A percentile compares a stretch with the other conserved stretches of the same genome.
These are phyloP conservation scores for Mongoloraphidia duomilia DNA, from an alignment of 2,888 invertebrate species.

Conservation along the genomic window DNA sequence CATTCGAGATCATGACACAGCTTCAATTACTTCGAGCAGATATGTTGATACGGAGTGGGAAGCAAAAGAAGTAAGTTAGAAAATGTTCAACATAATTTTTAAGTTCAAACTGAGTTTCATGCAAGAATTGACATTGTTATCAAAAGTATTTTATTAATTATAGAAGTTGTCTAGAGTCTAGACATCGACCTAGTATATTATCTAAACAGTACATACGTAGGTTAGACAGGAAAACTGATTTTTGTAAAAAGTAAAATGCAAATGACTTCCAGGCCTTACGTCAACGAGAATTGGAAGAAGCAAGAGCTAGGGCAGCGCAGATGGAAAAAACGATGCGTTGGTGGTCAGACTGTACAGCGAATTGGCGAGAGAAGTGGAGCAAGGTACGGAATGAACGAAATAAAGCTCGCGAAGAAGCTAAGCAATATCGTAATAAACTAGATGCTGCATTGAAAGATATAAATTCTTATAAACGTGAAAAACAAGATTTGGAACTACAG, in stretches of 20 bases:
- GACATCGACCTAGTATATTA: too few species aligned
- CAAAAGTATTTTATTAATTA: too few species aligned
- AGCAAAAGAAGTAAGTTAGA: constrained; percentile 49
- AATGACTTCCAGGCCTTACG: constrained; percentile 36
- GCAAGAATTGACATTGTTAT: too few species aligned
- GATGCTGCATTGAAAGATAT: constrained; percentile 67
- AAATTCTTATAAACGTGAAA: constrained; percentile 58
- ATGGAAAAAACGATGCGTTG: constrained; percentile 99
- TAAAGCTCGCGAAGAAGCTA: constrained; percentile 79
- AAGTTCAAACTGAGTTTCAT: too few species aligned
- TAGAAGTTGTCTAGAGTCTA: too few species aligned
- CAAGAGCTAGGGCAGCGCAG: constrained; percentile 83
- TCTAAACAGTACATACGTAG: too few species aligned
- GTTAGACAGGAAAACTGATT: background rate
- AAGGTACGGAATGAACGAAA: constrained; percentile 86
- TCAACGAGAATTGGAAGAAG: constrained; percentile 81
- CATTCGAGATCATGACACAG: constrained; percentile 45
- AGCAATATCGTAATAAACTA: constrained; percentile 64
- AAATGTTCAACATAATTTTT: constrained; percentile 4
- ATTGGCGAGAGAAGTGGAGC: constrained; percentile 94
- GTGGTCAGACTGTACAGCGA: constrained; percentile 97
- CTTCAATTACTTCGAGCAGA: constrained; percentile 39
- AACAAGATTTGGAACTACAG: constrained; percentile 61
- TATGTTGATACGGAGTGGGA: constrained; percentile 64
- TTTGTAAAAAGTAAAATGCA: background rate